phyloP scores from a whole-genome alignment of 2,888 invertebrate genomes.

The Nomada fabriciana region DNA sequence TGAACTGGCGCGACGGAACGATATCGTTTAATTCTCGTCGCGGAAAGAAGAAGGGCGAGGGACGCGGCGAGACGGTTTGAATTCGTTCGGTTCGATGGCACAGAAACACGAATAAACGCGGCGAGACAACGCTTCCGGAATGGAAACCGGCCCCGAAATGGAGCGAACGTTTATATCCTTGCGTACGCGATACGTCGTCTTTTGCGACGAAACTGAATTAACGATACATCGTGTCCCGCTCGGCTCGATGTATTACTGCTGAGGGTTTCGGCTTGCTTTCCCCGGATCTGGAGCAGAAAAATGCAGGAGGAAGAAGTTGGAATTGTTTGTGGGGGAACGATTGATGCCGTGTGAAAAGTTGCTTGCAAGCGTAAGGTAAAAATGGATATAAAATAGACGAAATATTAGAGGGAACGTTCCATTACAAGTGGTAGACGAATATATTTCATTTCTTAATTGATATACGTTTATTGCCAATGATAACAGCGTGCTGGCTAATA shows the following conservation, averaged over 20 bases:
- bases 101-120: constrained; percentile 16
- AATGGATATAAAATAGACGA: too few species aligned
- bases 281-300: too few species aligned
- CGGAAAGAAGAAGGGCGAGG: not conserved
- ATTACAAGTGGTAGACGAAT: too few species aligned
- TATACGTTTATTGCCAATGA: too few species aligned
- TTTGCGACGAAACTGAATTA: constrained; percentile 4
- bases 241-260: not conserved
- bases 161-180: not conserved
- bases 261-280: too few species aligned
- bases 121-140: not conserved
- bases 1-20: not conserved
- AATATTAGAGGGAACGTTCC: too few species aligned
- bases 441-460: too few species aligned
- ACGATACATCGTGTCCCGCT: constrained; percentile 1
- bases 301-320: too few species aligned
- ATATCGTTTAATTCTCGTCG: not conserved
- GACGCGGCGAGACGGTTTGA: not conserved
- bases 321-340: too few species aligned
- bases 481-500: too few species aligned
- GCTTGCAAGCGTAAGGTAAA: too few species aligned
- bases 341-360: too few species aligned
- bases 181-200: not conserved
- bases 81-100: constrained; percentile 1
- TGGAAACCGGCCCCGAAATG: not conserved